Evolutionary conservation across 2,113 vertebrate genomes (phyloP), one percentile per base, ranked within the genome.

Genomic region (Enhydra lutris): DNA sequence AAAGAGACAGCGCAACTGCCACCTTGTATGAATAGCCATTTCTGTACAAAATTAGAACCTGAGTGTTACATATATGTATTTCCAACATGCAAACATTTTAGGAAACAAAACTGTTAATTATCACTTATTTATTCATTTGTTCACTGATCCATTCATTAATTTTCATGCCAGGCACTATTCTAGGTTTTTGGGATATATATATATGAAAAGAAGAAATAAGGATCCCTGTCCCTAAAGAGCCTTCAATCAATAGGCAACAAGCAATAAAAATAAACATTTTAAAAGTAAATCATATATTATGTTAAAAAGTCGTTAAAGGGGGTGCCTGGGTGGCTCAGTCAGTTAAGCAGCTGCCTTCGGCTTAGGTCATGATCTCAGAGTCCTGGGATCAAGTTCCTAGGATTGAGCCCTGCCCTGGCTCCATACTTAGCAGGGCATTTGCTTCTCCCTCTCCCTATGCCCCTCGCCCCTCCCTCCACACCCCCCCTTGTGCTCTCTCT

Each of bases 11-110:
- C 13, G 99, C 99, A 95, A 99, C 99, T 4, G 99, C 99, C 17
- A 99, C 99, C 98, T 99, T 99, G 97, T 99, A 99, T 7, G 99
- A 99, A 98, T 99, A 99, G 89, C 99, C 99, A 92, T 99, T 99
- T 98, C 99, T 99, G 98, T 57, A 98, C 65, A 94, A 97, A 96
- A 94, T 95, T 89, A 98, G 74, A 98, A 98, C 81, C 91, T 96
- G 80, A 65, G 81, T 94, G 61, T 98, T 94, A 97, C 93, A 93
- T 78, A 59, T 96, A 97, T 45, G 63, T 39, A 96, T 76, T 97
- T 63, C 73, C 8, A 94, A 76, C 6, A 95, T 29, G 6, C 47
- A 81, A 73, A 86, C 57, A 91, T 78, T 81, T 95, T 45, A 86
- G 74, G 83, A 92, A 85, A 92, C 45, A 91, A 79, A 89, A 57